Percentiles rank a stretch among this genome's conserved stretches.
phyloP scores from a whole-genome alignment of 2,797 vertebrate genomes.

The Petrocephalus sullivani region DNA sequence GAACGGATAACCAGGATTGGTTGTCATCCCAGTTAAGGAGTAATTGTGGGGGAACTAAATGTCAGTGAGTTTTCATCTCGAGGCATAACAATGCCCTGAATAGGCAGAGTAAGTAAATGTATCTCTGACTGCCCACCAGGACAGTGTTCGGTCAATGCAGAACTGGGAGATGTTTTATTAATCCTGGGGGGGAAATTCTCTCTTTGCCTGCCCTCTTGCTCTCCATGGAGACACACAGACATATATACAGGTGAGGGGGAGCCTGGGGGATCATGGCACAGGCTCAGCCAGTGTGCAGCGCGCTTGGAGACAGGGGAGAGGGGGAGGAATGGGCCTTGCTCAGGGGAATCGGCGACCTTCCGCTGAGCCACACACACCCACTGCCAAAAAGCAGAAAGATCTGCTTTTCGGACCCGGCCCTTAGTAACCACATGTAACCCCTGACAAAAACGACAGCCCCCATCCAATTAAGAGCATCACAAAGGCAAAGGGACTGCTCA shows the following conservation, averaged over 20 bases:
- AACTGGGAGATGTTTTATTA: too few species aligned
- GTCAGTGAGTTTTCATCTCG: background rate
- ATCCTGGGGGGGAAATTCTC: too few species aligned
- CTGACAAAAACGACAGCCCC: background rate
- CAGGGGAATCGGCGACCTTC: background rate
- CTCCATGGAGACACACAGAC: too few species aligned
- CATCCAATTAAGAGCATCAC: constrained; percentile 16
- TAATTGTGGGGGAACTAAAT: background rate
- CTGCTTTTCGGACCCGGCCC: background rate
- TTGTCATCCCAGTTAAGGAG: background rate
- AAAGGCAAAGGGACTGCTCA: constrained; percentile 6
- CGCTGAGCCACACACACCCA: background rate
- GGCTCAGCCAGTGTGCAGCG: background rate
- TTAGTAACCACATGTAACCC: background rate
- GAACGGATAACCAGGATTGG: background rate
- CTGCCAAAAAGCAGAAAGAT: background rate
- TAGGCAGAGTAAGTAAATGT: background rate
- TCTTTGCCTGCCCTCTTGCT: too few species aligned
- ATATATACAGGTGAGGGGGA: too few species aligned
- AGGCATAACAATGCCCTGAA: background rate
- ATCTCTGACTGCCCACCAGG: background rate
- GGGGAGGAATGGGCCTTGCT: background rate
- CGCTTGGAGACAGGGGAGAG: too few species aligned
- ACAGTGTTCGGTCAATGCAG: too few species aligned
- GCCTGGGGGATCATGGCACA: background rate